A percentile compares a stretch with the other conserved stretches of the same genome.
Evolutionary conservation across 2,888 invertebrate species (phyloP).

Genomic region (Hipparchia semele): DNA sequence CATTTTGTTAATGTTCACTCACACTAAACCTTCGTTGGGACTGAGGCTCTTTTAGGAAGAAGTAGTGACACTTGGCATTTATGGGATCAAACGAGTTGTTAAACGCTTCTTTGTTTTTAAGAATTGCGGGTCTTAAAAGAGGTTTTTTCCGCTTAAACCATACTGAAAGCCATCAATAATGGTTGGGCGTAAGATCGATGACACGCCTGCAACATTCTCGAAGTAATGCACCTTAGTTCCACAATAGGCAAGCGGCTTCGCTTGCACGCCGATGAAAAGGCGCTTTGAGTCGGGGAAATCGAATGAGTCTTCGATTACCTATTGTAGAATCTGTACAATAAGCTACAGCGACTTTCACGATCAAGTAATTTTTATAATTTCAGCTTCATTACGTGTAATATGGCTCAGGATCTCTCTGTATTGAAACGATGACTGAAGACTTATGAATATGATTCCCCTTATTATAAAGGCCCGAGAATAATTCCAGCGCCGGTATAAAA

Average conservation of each 20-base stretch:
- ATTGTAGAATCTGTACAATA: slow-evolving; percentile 20
- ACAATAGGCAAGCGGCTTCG: slow-evolving; percentile 28
- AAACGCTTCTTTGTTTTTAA: too few species aligned
- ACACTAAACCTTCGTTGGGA: too few species aligned
- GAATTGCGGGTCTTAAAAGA: background rate
- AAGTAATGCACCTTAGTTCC: slow-evolving; percentile 27
- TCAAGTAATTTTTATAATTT: slow-evolving; percentile 7
- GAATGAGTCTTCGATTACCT: slow-evolving; percentile 26
- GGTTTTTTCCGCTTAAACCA: background rate
- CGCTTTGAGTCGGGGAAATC: slow-evolving; percentile 32
- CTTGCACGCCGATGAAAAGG: slow-evolving; percentile 27
- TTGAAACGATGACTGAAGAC: background rate
- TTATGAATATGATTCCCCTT: background rate
- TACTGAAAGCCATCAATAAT: slow-evolving; percentile 20
- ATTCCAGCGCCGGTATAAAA: too few species aligned
- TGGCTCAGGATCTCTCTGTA: background rate
- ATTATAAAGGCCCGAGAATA: too few species aligned
- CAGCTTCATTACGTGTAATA: slow-evolving; percentile 1
- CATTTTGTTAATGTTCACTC: too few species aligned
- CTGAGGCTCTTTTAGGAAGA: background rate
- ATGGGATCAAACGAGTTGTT: background rate
- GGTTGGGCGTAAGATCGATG: slow-evolving; percentile 25
- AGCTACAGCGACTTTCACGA: slow-evolving; percentile 10
- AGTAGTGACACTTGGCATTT: background rate
- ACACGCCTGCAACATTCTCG: slow-evolving; percentile 23